Evolutionary conservation across 2,888 invertebrate genomes (phyloP), one percentile per base, ranked within the genome.

Genomic region (Brachyptera risi): DNA sequence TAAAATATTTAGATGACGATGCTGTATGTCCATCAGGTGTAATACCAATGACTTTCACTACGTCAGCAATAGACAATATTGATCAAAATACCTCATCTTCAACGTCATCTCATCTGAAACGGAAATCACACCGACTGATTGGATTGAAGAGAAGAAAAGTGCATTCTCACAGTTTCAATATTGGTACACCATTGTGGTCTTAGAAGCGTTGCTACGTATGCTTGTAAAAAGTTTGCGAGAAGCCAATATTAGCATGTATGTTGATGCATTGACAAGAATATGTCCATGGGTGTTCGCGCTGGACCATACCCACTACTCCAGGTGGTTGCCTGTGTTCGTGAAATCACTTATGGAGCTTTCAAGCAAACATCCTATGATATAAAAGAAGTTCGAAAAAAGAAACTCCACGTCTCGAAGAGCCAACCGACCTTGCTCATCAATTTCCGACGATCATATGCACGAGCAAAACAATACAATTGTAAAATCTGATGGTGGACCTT

Each of bases 271-370:
- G 60, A 35, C 19, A n/a, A 51, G 54, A 27, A 21, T 60, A 17
- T 27, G 15, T 21, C 58, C 50, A 24, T 62, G 56, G 61, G 58
- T 66, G 38, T 64, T 67, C 49, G 59, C 62, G 2, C 35, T 64
- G 44, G 44, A 19, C 54, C 62, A 65, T 50, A 49, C 50, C 3
- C 42, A 66, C 56, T 66, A 66, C 57, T 65, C 63, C 11, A 50
- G 44, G 62, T 66, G 61, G 63, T 11, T 66, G 21, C 47, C 63
- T 15, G 62, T 66, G 15, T 65, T 66, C 59, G 27, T 66, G 11
- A 26, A 58, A 21, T 63, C 63, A 44, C 59, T 67, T 59, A 31
- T 50, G 9, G 37, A 35, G 15, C 31, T 62, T 15, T 40, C 24
- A 7, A 38, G 24, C 40, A 62, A 51, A 37, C 59, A 50, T 37